Evolutionary conservation across 2,888 invertebrate species (phyloP).

Genomic region (Orthosia gothica): DNA sequence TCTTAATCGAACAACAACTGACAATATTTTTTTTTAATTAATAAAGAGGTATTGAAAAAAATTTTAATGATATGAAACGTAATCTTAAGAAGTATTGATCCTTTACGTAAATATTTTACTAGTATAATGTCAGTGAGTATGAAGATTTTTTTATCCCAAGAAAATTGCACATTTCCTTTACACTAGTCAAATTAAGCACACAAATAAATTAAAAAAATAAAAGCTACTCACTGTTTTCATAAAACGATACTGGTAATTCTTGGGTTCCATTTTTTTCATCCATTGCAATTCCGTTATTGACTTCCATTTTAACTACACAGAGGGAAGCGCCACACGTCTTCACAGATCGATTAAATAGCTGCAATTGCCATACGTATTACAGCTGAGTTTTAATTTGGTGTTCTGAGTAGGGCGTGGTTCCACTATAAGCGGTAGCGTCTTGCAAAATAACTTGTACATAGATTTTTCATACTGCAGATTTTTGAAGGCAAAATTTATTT

Average conservation of each 20-base stretch:
- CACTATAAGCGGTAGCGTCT: constrained; percentile 24
- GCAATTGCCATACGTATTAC: constrained; percentile 27
- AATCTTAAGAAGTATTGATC: no score
- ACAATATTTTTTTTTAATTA: no score
- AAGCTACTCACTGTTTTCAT: constrained; percentile 33
- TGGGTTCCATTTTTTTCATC: constrained; percentile 26
- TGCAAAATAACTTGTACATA: neutral
- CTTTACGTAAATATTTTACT: no score
- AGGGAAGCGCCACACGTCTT: constrained; percentile 33
- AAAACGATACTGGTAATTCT: neutral
- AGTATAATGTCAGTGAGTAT: no score
- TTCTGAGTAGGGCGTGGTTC: constrained; percentile 22
- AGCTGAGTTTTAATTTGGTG: constrained; percentile 4
- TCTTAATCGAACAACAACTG: no score
- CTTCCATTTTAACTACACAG: constrained; percentile 35
- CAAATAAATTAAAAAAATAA: neutral
- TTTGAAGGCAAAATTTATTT: no score
- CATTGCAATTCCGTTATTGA: constrained; percentile 5
- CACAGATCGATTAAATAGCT: constrained; percentile 24
- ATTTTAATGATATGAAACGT: no score
- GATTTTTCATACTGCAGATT: no score
- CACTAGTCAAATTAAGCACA: no score
- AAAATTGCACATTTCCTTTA: no score
- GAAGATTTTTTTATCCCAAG: no score
- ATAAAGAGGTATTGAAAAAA: no score